These are phyloP conservation scores for Nomada flava DNA, from an alignment of 2,888 invertebrate genomes.

Conservation along the genomic window DNA sequence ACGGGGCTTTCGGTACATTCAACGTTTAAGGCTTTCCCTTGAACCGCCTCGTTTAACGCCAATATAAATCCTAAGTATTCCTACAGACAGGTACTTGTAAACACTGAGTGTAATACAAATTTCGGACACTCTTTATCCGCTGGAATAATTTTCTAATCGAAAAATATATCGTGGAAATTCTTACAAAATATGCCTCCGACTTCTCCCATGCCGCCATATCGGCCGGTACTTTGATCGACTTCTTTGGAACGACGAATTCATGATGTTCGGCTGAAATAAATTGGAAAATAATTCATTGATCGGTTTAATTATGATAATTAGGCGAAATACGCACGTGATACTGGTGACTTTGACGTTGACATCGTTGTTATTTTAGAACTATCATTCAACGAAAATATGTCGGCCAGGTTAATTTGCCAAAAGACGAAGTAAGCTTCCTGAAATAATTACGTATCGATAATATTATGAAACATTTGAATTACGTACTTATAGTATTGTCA, in stretches of 20 bases:
- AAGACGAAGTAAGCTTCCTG: background rate
- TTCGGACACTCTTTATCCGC: background rate
- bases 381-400: constrained; percentile 23
- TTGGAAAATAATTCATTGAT: constrained; percentile 25
- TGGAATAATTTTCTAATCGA: background rate
- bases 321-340: constrained; percentile 54
- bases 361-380: constrained; percentile 35
- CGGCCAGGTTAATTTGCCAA: background rate
- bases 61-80: constrained; percentile 95
- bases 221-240: constrained; percentile 87
- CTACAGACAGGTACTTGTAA: constrained; percentile 77
- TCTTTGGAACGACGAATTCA: constrained; percentile 88
- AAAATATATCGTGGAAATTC: constrained; percentile 58
- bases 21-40: constrained; percentile 90
- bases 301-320: background rate
- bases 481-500: background rate
- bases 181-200: constrained; percentile 93
- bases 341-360: constrained; percentile 52
- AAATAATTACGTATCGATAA: constrained; percentile 5
- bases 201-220: constrained; percentile 93
- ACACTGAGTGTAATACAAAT: background rate
- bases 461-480: constrained; percentile 24
- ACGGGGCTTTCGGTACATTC: constrained; percentile 87
- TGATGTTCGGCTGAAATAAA: constrained; percentile 85
- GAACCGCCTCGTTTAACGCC: constrained; percentile 94